Evolutionary conservation across 1,140 invertebrate genomes (phyloP), one percentile per base, ranked within the genome.

Genomic region (Brachionus rotundiformis): DNA sequence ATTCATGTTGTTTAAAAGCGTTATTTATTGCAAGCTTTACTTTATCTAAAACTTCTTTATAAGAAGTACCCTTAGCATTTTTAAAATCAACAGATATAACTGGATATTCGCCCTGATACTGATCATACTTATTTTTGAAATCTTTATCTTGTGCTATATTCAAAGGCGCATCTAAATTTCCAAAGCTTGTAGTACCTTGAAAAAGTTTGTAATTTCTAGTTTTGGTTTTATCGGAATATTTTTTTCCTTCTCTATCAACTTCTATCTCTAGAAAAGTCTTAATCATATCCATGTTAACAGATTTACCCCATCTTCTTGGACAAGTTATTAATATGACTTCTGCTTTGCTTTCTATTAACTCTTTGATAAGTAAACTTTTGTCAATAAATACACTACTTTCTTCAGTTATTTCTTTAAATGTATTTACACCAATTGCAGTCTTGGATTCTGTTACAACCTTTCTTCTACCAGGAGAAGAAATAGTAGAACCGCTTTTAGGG

Each of bases 251-350:
- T 33, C 27, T 16, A 71, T 71, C 65, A 71, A 71, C 27, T 71
- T 71, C 65, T 8, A 71, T 71, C 27, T 71, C 65, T 71, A 71
- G 7, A 71, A 71, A 71, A 29, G 65, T 71, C 27, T 71, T 33
- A 2, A 71, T 71, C 65, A 71, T 71, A 71, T 71, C 65, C 65
- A 71, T 71, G 65, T 71, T 71, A 71, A 29, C 27, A 71, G 65
- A 71, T 71, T 71, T 71, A 31, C 65, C 65, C 16, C 3, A 71
- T 11, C 65, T 19, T 71, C 65, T 71, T 41, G 65, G 65, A 41
- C 65, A 36, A 6, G 65, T 71, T 71, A 71, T 71, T 71, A 71
- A 7, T 71, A 71, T 25, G 10, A 71, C 65, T 71, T 71, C 27
- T 25, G 16, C 65, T 71, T n/a, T 6, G 16, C 7, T 25, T 7